Evolutionary conservation across 2,888 invertebrate genomes (phyloP), one percentile per base, ranked within the genome.

Genomic region (Volucella inflata): DNA sequence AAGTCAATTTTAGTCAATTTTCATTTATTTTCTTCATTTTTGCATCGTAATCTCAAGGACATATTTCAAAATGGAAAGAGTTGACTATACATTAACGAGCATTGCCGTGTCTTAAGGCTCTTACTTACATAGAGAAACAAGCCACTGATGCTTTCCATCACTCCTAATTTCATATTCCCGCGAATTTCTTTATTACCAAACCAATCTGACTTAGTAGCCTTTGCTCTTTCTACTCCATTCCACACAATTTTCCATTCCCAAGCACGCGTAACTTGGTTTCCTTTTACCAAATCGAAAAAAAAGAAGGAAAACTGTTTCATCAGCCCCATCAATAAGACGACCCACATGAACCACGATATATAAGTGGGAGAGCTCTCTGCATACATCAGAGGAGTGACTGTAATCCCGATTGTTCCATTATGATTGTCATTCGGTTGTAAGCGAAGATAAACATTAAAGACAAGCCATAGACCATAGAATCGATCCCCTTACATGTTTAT

Each of bases 391-490:
- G 59, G 46, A 79, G 57, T 51, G 48, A 65, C 57, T 78, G 40
- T 64, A 60, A 76, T 79, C 51, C 53, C 50, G 17, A 21, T 14
- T 53, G 36, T 46, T 53, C 42, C 44, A 46, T 46, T 65, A 17
- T 51, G 51, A 60, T 65, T 59, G 71, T 46, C 76, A 71, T 76
- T 76, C 67, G 46, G 76, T 71, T 82, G 36, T 60, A 62, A 71
- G 72, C 67, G 67, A 77, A 60, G 40, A 65, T 16, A 62, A 82
- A 55, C 77, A 82, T 77, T 72, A 77, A 55, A 46, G 62, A 78
- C 77, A 72, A 78, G 82, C 82, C 82, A 77, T 62, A 65, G 48
- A 71, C 82, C 77, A 77, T 62, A 65, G 48, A 71, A 81, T 76
- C 81, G 68, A 82, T 77, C 72, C 46, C 51, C 65, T 76, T 81